Conservation (phyloP, 1,140 invertebrate genomes). For the Trinorchestia longiramus region DNA sequence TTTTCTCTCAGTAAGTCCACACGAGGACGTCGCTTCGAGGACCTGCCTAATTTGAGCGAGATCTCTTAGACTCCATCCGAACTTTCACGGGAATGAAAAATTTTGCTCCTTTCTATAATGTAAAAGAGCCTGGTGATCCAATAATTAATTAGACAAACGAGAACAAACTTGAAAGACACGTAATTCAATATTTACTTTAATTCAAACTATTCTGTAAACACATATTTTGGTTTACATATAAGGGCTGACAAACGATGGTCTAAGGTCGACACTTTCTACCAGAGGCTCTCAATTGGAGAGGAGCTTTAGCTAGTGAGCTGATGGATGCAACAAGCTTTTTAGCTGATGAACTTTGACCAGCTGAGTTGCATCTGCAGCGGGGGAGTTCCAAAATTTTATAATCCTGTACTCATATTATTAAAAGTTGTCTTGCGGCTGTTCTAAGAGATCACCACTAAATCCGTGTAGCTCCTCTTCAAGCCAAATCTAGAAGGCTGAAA, state of each 20-base stretch:
- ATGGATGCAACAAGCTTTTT: neutral
- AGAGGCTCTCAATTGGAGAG: neutral
- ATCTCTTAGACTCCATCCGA: neutral
- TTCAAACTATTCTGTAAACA: neutral
- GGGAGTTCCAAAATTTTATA: neutral
- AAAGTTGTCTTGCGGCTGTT: neutral
- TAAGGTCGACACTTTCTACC: neutral
- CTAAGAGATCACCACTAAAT: neutral
- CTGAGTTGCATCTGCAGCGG: neutral
- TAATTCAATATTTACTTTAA: neutral
- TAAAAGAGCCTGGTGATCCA: neutral
- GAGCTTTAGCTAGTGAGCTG: neutral
- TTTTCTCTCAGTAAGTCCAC: neutral
- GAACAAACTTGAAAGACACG: neutral
- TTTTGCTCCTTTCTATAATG: neutral
- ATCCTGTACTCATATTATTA: neutral
- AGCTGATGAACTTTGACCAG: neutral
- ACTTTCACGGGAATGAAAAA: neutral
- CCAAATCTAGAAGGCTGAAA: too few relatives aligned
- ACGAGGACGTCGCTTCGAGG: neutral
- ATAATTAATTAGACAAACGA: neutral
- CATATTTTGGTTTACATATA: neutral
- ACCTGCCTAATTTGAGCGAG: neutral
- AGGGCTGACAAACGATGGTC: neutral
- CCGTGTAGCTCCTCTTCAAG: neutral